Evolutionary conservation across 2,888 invertebrate species (phyloP).

Genomic region (Perithous albicinctus): DNA sequence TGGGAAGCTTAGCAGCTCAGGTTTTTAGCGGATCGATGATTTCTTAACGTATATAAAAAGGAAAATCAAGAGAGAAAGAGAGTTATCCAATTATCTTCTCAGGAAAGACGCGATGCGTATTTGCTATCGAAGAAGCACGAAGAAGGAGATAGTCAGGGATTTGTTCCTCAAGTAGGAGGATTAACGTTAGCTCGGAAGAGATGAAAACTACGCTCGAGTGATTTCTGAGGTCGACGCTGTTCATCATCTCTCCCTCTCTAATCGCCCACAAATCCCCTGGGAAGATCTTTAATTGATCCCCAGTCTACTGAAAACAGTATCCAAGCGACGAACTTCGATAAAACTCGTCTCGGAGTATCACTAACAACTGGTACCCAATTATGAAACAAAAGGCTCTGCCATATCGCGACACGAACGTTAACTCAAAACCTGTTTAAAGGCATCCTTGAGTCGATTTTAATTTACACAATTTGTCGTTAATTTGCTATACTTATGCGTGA

Average conservation of each 20-base stretch:
- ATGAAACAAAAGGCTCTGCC: background rate
- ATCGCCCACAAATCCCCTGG: slow-evolving; percentile 13
- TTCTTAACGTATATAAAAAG: too few species aligned
- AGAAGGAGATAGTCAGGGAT: slow-evolving; percentile 31
- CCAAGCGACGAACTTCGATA: background rate
- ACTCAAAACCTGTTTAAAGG: background rate
- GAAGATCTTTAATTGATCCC: slow-evolving; percentile 45
- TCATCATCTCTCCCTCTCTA: slow-evolving; percentile 22
- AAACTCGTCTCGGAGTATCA: background rate
- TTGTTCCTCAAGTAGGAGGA: slow-evolving; percentile 33
- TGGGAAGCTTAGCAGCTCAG: background rate
- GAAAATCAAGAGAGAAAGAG: slow-evolving; percentile 13
- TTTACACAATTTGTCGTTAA: too few species aligned
- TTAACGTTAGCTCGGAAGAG: slow-evolving; percentile 41
- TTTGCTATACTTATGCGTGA: too few species aligned
- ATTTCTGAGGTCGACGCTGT: slow-evolving; percentile 32
- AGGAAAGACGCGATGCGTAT: background rate
- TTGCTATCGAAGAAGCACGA: slow-evolving; percentile 11
- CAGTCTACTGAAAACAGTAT: slow-evolving; percentile 2
- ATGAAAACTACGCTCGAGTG: slow-evolving; percentile 56
- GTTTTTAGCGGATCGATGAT: slow-evolving; percentile 18
- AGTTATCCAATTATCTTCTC: slow-evolving; percentile 27
- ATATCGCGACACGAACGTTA: background rate
- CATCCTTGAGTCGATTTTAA: too few species aligned
- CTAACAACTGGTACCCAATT: background rate